Base-by-base conservation (phyloP, 2,113 vertebrate species). In the Mustela lutreola region DNA sequence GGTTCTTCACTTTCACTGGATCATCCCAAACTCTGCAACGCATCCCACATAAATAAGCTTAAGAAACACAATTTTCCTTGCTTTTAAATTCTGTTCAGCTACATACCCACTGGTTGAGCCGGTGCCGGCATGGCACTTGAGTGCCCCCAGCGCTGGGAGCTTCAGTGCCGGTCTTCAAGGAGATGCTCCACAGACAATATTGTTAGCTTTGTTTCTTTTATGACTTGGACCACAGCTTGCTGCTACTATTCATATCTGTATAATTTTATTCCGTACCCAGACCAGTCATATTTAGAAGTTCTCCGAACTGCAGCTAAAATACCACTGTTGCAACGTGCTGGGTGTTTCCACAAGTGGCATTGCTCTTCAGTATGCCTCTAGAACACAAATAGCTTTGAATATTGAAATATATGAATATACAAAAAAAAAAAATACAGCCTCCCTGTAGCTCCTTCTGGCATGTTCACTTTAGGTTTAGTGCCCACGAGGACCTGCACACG, bases 321-420 rank as follows among this genome's bases (percentile, higher is more conserved):
- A 18, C 33, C n/a, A 48, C 31, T 7, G 14, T 39, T 48, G 78
- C 50, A 4, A 31, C 31, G 28, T 42, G 39, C 12, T 92, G 12
- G 0, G 19, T 76, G 65, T 82, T 89, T 63, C 93, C 60, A 53
- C 2, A 4, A 45, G 62, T 36, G 56, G 16, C 45, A 22, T 28
- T 8, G 67, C 56, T 76, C 87, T 78, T 73, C 45, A 81, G 63
- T 19, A 36, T 62, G 82, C 91, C 45, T 9, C 42, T 21, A 78
- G 70, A 79, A 70, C 91, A 87, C 75, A 76, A 94, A 94, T 26
- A 93, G 56, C 65, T 92, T 93, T 86, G 53, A 67, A 65, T 39
- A 84, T 56, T 56, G 53, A 18, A 56, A 56, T 56, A 56, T 56
- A 56, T 56, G 53, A 56, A 18, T 56, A 56, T 56, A 18, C 4